Conservation (phyloP, 2,888 invertebrate species). For the Xestia xanthographa region DNA sequence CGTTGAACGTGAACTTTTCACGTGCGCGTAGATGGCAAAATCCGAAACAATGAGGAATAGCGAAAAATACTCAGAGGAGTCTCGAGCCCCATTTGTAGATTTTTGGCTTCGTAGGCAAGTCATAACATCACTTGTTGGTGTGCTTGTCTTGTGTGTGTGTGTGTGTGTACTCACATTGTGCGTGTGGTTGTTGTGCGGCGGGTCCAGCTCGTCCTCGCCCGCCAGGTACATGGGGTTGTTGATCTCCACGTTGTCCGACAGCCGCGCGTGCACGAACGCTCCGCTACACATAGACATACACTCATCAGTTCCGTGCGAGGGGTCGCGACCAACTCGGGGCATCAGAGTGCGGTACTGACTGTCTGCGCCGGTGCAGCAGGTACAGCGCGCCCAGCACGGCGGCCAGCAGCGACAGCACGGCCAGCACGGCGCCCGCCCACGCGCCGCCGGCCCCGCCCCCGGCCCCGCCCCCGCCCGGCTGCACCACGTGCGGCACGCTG, state of each 20-base stretch:
- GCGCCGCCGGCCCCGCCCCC: slow-evolving; percentile 66
- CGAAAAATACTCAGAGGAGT: background rate
- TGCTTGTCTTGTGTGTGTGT: too few species aligned
- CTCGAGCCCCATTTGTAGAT: background rate
- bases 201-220: slow-evolving; percentile 92
- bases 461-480: slow-evolving; percentile 56
- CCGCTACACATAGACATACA: slow-evolving; percentile 81
- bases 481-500: slow-evolving; percentile 28
- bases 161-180: slow-evolving; percentile 51
- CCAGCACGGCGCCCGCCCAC: slow-evolving; percentile 76
- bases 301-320: background rate
- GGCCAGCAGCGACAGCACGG: slow-evolving; percentile 75
- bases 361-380: slow-evolving; percentile 78
- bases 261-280: slow-evolving; percentile 94
- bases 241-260: slow-evolving; percentile 96
- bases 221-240: slow-evolving; percentile 96
- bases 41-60: background rate
- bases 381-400: slow-evolving; percentile 76
- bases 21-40: background rate
- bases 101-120: background rate
- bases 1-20: too few species aligned
- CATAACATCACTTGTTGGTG: background rate
- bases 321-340: background rate
- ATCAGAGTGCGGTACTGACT: slow-evolving; percentile 77
- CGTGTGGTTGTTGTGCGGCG: slow-evolving; percentile 59